A percentile compares a stretch with the other conserved stretches of the same genome.
Conservation (phyloP, 1,140 invertebrate genomes). For the Psilanteris sp. region DNA sequence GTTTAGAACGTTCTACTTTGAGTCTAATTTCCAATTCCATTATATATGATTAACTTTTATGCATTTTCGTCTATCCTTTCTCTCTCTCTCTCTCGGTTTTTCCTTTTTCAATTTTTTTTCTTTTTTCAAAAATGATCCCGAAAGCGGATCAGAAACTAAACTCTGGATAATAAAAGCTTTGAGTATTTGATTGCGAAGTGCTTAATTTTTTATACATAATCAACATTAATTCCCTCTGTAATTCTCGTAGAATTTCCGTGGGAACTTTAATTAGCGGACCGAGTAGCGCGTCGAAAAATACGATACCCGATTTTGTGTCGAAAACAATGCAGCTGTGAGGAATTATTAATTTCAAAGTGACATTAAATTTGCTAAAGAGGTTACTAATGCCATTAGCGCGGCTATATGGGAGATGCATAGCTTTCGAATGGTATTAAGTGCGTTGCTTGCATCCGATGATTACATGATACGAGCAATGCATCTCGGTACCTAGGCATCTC, state of each 20-base stretch:
- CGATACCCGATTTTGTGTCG: background rate
- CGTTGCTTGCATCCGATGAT: slow-evolving; percentile 48
- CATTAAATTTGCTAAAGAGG: slow-evolving; percentile 29
- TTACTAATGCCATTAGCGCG: slow-evolving; percentile 39
- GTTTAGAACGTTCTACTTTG: too few species aligned
- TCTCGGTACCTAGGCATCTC: slow-evolving; percentile 61
- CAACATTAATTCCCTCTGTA: slow-evolving; percentile 31
- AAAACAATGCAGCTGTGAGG: slow-evolving; percentile 37
- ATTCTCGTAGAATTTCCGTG: slow-evolving; percentile 11
- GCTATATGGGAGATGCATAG: slow-evolving; percentile 51
- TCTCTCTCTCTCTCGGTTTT: too few species aligned
- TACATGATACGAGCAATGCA: slow-evolving; percentile 55
- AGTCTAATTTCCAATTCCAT: too few species aligned
- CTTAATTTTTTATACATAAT: slow-evolving; percentile 31
- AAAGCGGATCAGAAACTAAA: slow-evolving; percentile 5
- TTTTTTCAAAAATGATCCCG: too few species aligned
- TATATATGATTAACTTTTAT: too few species aligned
- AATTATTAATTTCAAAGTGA: slow-evolving; percentile 62
- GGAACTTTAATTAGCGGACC: slow-evolving; percentile 2
- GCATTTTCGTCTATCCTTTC: too few species aligned
- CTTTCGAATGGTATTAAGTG: slow-evolving; percentile 58
- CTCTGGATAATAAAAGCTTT: too few species aligned
- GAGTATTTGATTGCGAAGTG: background rate
- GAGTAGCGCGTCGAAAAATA: background rate
- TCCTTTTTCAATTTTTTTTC: too few species aligned